Evolutionary conservation across 1,140 invertebrate genomes (phyloP), one percentile per base, ranked within the genome.

Genomic region (Littorina saxatilis): DNA sequence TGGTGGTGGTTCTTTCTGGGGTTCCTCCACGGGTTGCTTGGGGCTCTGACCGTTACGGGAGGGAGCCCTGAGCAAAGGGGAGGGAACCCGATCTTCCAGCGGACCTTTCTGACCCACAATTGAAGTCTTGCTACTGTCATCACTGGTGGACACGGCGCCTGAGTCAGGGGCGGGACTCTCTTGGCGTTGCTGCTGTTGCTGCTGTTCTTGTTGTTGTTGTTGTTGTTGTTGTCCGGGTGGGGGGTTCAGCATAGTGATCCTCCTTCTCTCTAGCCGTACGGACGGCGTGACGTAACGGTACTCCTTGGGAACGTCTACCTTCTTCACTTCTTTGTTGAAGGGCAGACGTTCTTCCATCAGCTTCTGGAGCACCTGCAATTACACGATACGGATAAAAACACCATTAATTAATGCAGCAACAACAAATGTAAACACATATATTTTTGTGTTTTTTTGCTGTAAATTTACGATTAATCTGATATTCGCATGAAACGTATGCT

Each of bases 311-410:
- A 86, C 80, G 76, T 83, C 84, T 68, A 87, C 87, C 35, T n/a
- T 52, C 61, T 86, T 83, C 74, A 85, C 82, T 77, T 85, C 66
- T 80, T 89, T 84, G 61, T 85, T 94, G 94, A 90, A 95, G 95
- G 77, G 93, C 93, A 87, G 55, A n/a, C 76, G 61, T 40, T 66
- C 40, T 73, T 84, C 83, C 83, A 84, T 84, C 79, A 61, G 79
- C 74, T 43, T 39, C 29, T n/a, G 50, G 9, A 32, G 37, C n/a
- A 70, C 61, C 55, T 81, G 73, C 9, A n/a, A n/a, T n/a, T n/a
- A n/a, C n/a, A n/a, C n/a, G n/a, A n/a, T n/a, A n/a, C n/a, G n/a
- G n/a, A 39, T n/a, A n/a, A n/a, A n/a, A n/a, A n/a, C n/a, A n/a
- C 61, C 27, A 63, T n/a, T n/a, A n/a, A n/a, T n/a, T n/a, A n/a